These are phyloP conservation scores for Lipophrys pholis DNA, from an alignment of 2,113 vertebrate genomes.

Conservation along the genomic window DNA sequence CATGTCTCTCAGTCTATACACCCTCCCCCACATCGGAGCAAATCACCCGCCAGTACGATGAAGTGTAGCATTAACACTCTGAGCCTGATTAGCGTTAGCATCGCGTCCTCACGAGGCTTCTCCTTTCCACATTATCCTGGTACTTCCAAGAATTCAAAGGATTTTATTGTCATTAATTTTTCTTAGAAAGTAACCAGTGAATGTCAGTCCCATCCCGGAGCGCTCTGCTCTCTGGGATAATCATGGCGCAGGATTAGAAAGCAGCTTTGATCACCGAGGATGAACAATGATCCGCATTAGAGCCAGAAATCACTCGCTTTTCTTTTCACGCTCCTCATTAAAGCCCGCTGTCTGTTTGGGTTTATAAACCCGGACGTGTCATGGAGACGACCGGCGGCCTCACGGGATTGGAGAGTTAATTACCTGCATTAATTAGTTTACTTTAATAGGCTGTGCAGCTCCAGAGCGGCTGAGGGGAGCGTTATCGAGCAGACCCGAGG, in stretches of 20 bases:
- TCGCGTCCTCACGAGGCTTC: constrained; percentile 27
- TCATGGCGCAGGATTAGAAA: constrained; percentile 43
- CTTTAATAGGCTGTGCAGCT: constrained; percentile 68
- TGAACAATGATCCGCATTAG: constrained; percentile 56
- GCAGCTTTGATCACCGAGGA: constrained; percentile 65
- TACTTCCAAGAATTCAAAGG: not conserved
- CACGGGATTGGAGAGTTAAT: constrained; percentile 72
- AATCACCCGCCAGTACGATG: no score
- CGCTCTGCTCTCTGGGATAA: constrained; percentile 21
- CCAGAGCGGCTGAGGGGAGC: constrained; percentile 43
- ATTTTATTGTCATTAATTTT: constrained; percentile 20
- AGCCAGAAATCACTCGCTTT: constrained; percentile 46
- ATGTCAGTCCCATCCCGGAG: constrained; percentile 29
- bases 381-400: constrained; percentile 48
- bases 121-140: constrained; percentile 45
- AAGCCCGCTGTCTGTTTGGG: constrained; percentile 62
- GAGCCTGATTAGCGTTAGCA: not conserved
- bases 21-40: no score
- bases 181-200: constrained; percentile 24
- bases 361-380: constrained; percentile 46
- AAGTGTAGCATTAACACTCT: not conserved
- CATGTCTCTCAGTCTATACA: no score
- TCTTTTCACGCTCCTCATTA: constrained; percentile 57
- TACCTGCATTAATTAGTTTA: constrained; percentile 78
- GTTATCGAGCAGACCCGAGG: constrained; percentile 33